A percentile compares a stretch with the other conserved stretches of the same genome.
Conservation (phyloP, 2,113 vertebrate species). For the Dipodomys spectabilis region DNA sequence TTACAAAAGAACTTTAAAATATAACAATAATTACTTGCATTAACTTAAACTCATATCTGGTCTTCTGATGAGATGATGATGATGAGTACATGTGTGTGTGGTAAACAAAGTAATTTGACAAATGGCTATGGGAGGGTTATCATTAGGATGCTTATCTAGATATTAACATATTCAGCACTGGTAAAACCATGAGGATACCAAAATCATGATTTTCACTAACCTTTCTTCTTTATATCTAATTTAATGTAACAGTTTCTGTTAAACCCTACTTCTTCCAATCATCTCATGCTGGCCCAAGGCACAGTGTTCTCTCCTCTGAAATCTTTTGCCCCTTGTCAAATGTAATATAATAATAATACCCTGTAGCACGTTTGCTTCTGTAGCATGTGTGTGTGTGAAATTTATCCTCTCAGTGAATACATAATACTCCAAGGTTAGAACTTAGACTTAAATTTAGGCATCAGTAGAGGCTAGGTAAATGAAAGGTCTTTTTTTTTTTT, state of each 20-base stretch:
- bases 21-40: conserved; percentile 13
- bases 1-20: conserved; percentile 50
- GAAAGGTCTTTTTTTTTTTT: neutral
- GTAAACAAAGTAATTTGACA: neutral
- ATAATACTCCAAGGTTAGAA: neutral
- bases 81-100: neutral
- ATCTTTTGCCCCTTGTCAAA: neutral
- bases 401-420: neutral
- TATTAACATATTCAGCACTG: neutral
- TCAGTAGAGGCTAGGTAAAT: neutral
- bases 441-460: neutral
- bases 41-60: neutral
- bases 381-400: neutral
- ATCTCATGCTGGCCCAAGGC: neutral
- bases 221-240: neutral
- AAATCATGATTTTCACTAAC: neutral
- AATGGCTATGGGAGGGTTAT: neutral
- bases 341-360: neutral
- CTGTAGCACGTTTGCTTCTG: neutral
- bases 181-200: neutral
- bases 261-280: neutral
- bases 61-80: neutral
- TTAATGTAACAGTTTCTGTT: neutral
- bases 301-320: neutral
- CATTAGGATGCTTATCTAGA: neutral